Conservation (phyloP, 2,888 invertebrate species). For the Drosophila picticornis region DNA sequence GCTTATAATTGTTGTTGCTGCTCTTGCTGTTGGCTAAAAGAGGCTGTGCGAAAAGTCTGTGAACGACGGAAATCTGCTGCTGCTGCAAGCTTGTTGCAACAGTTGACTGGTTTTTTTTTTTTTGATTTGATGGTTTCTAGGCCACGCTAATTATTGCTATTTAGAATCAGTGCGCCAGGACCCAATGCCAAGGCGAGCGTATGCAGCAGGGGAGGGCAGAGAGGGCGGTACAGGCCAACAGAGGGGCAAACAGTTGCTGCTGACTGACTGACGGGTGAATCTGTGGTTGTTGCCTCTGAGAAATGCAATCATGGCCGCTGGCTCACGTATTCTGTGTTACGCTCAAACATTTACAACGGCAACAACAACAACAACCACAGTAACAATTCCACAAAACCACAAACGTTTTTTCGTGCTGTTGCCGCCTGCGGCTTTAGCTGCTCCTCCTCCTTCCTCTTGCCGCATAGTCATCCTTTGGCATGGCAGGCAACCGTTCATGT, state of each 20-base stretch:
- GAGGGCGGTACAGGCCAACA: not conserved
- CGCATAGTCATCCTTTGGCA: conserved; percentile 10
- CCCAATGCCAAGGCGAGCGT: conserved; percentile 49
- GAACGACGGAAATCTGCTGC: conserved; percentile 39
- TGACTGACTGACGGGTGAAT: conserved; percentile 31
- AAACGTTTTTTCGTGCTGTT: conserved; percentile 79
- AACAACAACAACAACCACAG: conserved; percentile 41
- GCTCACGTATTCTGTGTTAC: conserved; percentile 85
- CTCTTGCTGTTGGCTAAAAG: conserved; percentile 18
- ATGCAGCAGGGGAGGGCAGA: not conserved
- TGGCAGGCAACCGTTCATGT: conserved; percentile 51
- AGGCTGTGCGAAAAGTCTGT: conserved; percentile 55
- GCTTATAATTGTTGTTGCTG: conserved; percentile 71
- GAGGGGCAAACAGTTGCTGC: conserved; percentile 2
- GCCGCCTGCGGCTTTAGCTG: conserved; percentile 48
- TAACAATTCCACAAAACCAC: conserved; percentile 62
- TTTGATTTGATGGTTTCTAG: conserved; percentile 77
- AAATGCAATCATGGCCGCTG: conserved; percentile 79
- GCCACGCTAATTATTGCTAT: conserved; percentile 81
- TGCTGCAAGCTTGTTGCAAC: conserved; percentile 51
- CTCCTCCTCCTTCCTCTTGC: conserved; percentile 10
- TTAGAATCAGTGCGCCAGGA: conserved; percentile 73
- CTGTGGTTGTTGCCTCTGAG: conserved; percentile 43
- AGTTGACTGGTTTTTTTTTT: conserved; percentile 51
- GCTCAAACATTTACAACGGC: conserved; percentile 82